Evolutionary conservation across 2,888 invertebrate species (phyloP).

Genomic region (Theretra japonica): DNA sequence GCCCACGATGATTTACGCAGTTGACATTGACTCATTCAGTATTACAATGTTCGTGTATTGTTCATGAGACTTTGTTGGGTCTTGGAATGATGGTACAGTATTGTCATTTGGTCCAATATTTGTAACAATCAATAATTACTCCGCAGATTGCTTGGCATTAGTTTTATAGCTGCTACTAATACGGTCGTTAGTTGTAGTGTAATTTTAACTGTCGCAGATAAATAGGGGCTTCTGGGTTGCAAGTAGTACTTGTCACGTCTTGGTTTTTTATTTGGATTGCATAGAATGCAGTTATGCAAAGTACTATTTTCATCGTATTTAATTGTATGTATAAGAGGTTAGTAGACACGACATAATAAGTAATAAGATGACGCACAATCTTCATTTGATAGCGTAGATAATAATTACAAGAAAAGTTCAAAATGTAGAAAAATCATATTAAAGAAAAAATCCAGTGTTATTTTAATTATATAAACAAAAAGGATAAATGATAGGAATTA

Average conservation of each 20-base stretch:
- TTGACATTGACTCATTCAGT: slow-evolving; percentile 22
- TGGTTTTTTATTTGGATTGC: not conserved
- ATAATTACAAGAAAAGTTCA: too few relatives aligned
- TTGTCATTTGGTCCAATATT: not conserved
- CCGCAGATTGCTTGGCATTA: not conserved
- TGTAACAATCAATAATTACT: slow-evolving; percentile 4
- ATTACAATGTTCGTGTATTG: slow-evolving; percentile 24
- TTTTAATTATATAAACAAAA: too few relatives aligned
- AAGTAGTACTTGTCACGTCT: not conserved
- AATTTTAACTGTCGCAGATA: not conserved
- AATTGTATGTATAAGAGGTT: too few relatives aligned
- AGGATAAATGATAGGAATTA: too few relatives aligned
- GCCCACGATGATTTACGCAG: slow-evolving; percentile 29
- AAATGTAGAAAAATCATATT: too few relatives aligned
- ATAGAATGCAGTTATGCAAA: not conserved
- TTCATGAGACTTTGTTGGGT: not conserved
- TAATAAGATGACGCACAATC: too few relatives aligned
- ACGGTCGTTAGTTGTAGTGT: not conserved
- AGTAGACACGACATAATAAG: too few relatives aligned
- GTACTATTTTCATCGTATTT: too few relatives aligned
- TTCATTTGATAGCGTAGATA: too few relatives aligned
- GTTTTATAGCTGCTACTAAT: not conserved
- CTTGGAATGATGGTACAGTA: not conserved
- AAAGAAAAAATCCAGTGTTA: too few relatives aligned
- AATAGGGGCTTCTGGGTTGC: not conserved